Percentiles rank a stretch among this genome's conserved stretches.
phyloP scores from a whole-genome alignment of 2,888 invertebrate species.

The Eumacrocentrus americanus region DNA sequence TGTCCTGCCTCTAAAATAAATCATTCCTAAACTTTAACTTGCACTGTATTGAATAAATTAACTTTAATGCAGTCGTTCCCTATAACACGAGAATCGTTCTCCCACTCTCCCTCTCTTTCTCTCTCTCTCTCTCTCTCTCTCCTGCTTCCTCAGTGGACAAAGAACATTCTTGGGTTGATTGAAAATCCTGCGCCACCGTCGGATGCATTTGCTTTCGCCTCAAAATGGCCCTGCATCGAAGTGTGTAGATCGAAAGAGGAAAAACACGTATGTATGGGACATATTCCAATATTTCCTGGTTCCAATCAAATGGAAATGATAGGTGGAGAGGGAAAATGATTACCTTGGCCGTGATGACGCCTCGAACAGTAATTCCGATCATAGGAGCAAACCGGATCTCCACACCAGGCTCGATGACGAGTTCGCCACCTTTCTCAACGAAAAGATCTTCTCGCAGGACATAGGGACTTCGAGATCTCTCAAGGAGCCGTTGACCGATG shows the following conservation, averaged over 20 bases:
- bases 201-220: conserved; percentile 8
- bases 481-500: conserved; percentile 64
- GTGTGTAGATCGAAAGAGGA: too few species aligned
- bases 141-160: conserved; percentile 40
- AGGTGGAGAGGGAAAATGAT: conserved; percentile 59
- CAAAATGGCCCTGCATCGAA: too few species aligned
- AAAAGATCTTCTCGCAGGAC: conserved; percentile 79
- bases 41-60: too few species aligned
- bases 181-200: not conserved
- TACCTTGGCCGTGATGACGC: conserved; percentile 88
- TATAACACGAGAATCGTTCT: conserved; percentile 27
- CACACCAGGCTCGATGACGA: conserved; percentile 90
- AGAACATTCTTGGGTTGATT: conserved; percentile 45
- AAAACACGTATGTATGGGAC: too few species aligned
- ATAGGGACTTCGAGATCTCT: conserved; percentile 73
- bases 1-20: too few species aligned
- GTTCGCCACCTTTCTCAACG: conserved; percentile 77
- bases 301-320: too few species aligned
- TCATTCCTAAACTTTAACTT: too few species aligned
- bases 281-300: too few species aligned
- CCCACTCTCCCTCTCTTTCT: conserved; percentile 31
- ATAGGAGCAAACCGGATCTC: conserved; percentile 89
- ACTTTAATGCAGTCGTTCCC: not conserved
- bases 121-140: conserved; percentile 28
- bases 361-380: conserved; percentile 91